phyloP scores from a whole-genome alignment of 2,888 invertebrate genomes.

The Poecilobothrus nobilitatus region DNA sequence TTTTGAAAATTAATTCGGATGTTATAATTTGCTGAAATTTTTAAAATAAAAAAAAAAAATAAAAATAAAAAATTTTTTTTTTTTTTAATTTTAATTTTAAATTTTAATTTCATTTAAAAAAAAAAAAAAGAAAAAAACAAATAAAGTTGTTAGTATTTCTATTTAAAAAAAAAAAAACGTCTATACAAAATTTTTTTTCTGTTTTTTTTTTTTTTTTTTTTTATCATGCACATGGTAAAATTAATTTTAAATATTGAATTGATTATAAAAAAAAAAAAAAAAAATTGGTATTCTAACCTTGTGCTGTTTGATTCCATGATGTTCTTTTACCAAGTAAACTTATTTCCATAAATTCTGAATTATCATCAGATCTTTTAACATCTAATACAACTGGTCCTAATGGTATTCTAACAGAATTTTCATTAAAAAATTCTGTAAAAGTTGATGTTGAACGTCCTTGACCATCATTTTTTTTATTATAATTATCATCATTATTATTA shows the following conservation, averaged over 20 bases:
- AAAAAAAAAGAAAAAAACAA: not conserved
- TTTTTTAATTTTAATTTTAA: too few relatives aligned
- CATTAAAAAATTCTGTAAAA: conserved; percentile 37
- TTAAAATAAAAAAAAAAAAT: too few relatives aligned
- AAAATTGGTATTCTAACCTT: not conserved
- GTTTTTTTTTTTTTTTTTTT: too few relatives aligned
- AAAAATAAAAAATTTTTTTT: too few relatives aligned
- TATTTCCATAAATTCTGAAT: conserved; percentile 25
- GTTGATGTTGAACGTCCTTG: conserved; percentile 33
- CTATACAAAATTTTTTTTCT: too few relatives aligned
- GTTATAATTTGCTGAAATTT: not conserved
- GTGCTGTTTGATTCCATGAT: not conserved
- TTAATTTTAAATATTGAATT: too few relatives aligned
- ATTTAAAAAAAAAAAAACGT: too few relatives aligned
- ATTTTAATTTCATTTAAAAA: too few relatives aligned
- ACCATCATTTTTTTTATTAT: conserved; percentile 16
- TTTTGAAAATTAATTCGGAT: not conserved
- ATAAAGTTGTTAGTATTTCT: too few relatives aligned
- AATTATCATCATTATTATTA: conserved; percentile 22
- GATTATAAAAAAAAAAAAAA: too few relatives aligned
- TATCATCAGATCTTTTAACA: conserved; percentile 23
- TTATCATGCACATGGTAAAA: too few relatives aligned
- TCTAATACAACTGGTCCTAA: conserved; percentile 23
- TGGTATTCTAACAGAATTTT: conserved; percentile 32
- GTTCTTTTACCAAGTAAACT: not conserved